phyloP scores from a whole-genome alignment of 1,140 invertebrate genomes.

The Diabrotica virgifera region DNA sequence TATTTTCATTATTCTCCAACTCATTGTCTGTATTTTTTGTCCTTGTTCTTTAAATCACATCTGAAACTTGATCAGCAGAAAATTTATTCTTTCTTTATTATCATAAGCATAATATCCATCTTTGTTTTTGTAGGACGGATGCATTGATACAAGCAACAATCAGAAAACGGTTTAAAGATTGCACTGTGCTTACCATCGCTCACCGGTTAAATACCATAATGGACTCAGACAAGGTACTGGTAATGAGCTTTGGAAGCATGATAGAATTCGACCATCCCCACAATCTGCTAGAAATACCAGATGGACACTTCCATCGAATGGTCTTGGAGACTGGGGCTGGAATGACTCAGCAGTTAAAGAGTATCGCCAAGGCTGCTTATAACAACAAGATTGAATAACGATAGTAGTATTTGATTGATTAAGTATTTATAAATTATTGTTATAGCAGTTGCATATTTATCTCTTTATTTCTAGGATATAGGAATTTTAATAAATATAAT shows the following conservation, averaged over 20 bases:
- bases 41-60: too few relatives aligned
- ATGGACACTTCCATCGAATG: constrained; percentile 67
- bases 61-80: too few relatives aligned
- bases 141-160: constrained; percentile 60
- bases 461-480: too few relatives aligned
- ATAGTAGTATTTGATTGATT: too few relatives aligned
- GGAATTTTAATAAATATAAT: too few relatives aligned
- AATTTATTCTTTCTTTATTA: too few relatives aligned
- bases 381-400: constrained; percentile 5
- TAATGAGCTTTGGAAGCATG: constrained; percentile 44
- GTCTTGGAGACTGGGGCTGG: constrained; percentile 57
- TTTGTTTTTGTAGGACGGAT: constrained; percentile 52
- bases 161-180: constrained; percentile 53
- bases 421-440: too few relatives aligned
- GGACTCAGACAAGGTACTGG: constrained; percentile 44
- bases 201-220: constrained; percentile 54
- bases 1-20: too few relatives aligned
- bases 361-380: constrained; percentile 32
- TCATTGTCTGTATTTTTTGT: too few relatives aligned
- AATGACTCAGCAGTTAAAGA: constrained; percentile 30
- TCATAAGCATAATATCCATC: too few relatives aligned
- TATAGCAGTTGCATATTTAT: too few relatives aligned
- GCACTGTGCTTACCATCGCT: constrained; percentile 73
- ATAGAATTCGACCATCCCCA: constrained; percentile 46
- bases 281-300: constrained; percentile 41